Percentiles rank a stretch among this genome's conserved stretches.
Evolutionary conservation across 2,888 invertebrate species (phyloP).

Genomic region (Epicampocera succincta): DNA sequence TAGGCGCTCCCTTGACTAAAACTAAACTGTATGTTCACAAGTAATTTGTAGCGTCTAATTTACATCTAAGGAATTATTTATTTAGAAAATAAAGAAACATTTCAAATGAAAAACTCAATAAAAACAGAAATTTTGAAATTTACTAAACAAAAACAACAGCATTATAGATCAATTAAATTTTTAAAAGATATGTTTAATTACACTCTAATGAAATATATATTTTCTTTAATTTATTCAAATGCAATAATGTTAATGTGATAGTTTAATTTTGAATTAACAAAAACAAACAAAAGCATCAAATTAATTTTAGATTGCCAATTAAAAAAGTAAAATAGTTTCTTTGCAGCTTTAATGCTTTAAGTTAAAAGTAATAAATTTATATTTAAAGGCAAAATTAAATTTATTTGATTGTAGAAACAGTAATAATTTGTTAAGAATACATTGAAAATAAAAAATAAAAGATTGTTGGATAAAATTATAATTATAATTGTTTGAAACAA

Average conservation of each 20-base stretch:
- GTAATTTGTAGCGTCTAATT: slow-evolving; percentile 33
- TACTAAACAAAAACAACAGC: slow-evolving; percentile 42
- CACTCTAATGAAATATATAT: slow-evolving; percentile 1
- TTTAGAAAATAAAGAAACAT: slow-evolving; percentile 16
- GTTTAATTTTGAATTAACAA: slow-evolving; percentile 55
- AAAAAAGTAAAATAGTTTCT: slow-evolving; percentile 26
- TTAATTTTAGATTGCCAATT: slow-evolving; percentile 38
- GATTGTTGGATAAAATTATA: slow-evolving; percentile 9
- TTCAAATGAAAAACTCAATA: slow-evolving; percentile 17
- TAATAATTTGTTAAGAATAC: neutral
- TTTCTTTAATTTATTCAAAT: slow-evolving; percentile 28
- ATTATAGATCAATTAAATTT: slow-evolving; percentile 62
- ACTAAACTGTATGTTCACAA: slow-evolving; percentile 53
- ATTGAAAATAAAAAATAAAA: neutral
- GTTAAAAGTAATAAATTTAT: slow-evolving; percentile 25
- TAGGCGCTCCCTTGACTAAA: slow-evolving; percentile 76
- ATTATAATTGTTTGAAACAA: slow-evolving; percentile 47
- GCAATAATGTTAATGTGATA: slow-evolving; percentile 66
- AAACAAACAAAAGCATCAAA: neutral
- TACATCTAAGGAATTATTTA: slow-evolving; percentile 5
- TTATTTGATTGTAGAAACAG: slow-evolving; percentile 23
- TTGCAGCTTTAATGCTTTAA: slow-evolving; percentile 63
- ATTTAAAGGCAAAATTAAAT: neutral
- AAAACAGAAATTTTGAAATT: slow-evolving; percentile 33
- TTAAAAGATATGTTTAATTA: slow-evolving; percentile 23